Conservation (phyloP, 2,113 vertebrate genomes). For the Melospiza georgiana region DNA sequence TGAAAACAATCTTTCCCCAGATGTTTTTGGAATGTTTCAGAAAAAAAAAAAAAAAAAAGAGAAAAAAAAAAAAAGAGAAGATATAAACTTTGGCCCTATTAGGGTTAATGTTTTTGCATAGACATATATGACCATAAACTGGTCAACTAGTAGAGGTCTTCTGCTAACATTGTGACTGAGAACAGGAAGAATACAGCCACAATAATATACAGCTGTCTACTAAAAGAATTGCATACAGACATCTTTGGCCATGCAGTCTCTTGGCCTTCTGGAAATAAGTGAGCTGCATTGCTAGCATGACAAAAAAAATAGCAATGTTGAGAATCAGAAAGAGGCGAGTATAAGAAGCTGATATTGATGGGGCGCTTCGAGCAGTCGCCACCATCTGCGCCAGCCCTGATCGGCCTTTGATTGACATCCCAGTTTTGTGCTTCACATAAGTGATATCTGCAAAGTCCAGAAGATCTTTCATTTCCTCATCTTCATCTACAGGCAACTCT, state of each 20-base stretch:
- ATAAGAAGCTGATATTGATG: conserved; percentile 82
- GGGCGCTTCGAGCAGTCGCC: conserved; percentile 70
- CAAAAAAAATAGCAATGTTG: conserved; percentile 94
- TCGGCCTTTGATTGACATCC: conserved; percentile 68
- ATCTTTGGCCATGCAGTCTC: conserved; percentile 88
- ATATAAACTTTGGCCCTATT: conserved; percentile 59
- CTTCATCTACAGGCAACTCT: conserved; percentile 86
- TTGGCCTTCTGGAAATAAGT: conserved; percentile 88
- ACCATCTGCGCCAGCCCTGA: conserved; percentile 79
- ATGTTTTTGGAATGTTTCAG: conserved; percentile 62
- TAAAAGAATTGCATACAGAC: conserved; percentile 89
- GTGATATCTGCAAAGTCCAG: conserved; percentile 86
- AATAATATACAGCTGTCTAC: conserved; percentile 91
- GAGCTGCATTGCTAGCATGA: conserved; percentile 89
- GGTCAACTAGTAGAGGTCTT: conserved; percentile 38
- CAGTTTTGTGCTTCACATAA: conserved; percentile 78
- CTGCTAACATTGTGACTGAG: conserved; percentile 87
- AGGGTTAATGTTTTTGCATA: conserved; percentile 64
- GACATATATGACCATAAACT: conserved; percentile 59
- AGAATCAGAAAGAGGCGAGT: conserved; percentile 91
- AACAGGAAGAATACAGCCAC: conserved; percentile 95
- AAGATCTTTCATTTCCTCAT: conserved; percentile 87
- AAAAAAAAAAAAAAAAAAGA: neutral
- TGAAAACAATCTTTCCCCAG: neutral
- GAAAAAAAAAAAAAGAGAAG: neutral